phyloP scores from a whole-genome alignment of 2,888 invertebrate species.

The Beris chalybata region DNA sequence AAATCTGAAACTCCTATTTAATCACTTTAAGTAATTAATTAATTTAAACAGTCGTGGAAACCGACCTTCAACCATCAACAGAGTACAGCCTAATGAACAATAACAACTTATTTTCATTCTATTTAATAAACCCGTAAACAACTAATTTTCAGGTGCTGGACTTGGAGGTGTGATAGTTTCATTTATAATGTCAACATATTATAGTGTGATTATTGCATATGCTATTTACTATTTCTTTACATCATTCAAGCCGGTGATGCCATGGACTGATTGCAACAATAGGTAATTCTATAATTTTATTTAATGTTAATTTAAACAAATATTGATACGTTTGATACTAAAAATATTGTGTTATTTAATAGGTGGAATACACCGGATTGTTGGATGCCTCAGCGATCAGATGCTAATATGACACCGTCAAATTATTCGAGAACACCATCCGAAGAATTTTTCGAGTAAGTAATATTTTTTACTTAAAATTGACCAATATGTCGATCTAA shows the following conservation, averaged over 20 bases:
- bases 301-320: too few species aligned
- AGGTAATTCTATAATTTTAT: slow-evolving; percentile 54
- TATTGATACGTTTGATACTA: background rate
- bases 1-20: too few species aligned
- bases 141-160: slow-evolving; percentile 72
- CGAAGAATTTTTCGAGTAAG: slow-evolving; percentile 91
- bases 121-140: background rate
- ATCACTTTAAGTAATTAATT: too few species aligned
- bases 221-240: slow-evolving; percentile 92
- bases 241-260: slow-evolving; percentile 82
- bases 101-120: too few species aligned
- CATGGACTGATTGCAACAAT: slow-evolving; percentile 87
- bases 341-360: slow-evolving; percentile 6
- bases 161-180: slow-evolving; percentile 92
- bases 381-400: slow-evolving; percentile 69
- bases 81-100: too few species aligned
- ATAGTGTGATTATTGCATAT: slow-evolving; percentile 94
- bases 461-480: background rate
- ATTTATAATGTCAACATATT: slow-evolving; percentile 92
- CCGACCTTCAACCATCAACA: too few species aligned
- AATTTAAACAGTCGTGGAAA: too few species aligned
- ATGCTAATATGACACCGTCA: slow-evolving; percentile 66
- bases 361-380: slow-evolving; percentile 78
- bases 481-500: background rate
- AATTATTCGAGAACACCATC: slow-evolving; percentile 79